Percentiles rank a stretch among this genome's conserved stretches.
Evolutionary conservation across 2,113 vertebrate genomes (phyloP).

Genomic region (Triplophysa siluroides): DNA sequence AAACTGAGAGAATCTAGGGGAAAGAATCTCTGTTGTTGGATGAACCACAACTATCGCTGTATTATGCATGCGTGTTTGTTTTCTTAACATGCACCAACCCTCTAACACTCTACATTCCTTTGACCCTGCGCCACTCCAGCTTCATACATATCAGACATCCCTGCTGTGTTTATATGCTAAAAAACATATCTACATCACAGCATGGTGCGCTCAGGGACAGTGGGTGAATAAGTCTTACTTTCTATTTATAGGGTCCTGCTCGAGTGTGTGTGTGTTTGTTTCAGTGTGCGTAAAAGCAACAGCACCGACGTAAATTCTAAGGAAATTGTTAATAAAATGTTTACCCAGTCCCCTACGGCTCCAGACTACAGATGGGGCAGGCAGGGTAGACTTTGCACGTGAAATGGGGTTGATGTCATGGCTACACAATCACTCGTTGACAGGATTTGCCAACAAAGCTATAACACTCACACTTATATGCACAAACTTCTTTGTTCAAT

Average conservation of each 20-base stretch:
- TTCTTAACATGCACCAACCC: neutral
- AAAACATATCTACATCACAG: conserved; percentile 14
- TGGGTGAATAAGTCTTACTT: neutral
- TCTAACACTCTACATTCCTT: neutral
- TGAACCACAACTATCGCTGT: neutral
- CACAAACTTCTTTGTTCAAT: neutral
- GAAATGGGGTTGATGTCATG: neutral
- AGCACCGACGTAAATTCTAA: neutral
- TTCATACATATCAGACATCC: conserved; percentile 9
- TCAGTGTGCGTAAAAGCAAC: conserved; percentile 23
- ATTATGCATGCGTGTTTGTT: neutral
- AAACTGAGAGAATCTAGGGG: too few relatives aligned
- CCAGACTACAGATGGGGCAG: neutral
- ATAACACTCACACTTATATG: neutral
- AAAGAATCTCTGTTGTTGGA: neutral
- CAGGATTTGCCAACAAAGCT: neutral
- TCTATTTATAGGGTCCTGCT: conserved; percentile 50
- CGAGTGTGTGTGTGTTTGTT: conserved; percentile 33
- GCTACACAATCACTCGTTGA: neutral
- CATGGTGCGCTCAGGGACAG: neutral
- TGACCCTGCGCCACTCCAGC: neutral
- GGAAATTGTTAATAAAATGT: conserved; percentile 51
- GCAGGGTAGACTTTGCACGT: neutral
- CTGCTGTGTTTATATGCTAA: neutral
- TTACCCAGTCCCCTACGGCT: neutral